Base-by-base conservation (phyloP, 2,888 invertebrate genomes). In the Clanis bilineata region DNA sequence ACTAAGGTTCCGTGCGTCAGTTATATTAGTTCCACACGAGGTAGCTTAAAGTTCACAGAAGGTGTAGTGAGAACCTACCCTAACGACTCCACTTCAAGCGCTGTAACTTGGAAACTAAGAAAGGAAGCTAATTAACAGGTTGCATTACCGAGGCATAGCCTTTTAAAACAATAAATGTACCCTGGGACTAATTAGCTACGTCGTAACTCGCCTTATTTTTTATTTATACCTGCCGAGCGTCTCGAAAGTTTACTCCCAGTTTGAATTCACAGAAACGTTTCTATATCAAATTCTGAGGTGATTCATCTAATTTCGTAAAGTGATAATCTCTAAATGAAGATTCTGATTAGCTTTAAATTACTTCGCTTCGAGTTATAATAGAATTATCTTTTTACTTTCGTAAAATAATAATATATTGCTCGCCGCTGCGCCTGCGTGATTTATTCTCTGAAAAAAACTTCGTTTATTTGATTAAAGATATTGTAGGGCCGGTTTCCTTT, bases 161-260 rank as follows among this genome's bases (percentile, higher is more conserved):
- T 67, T 66, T 71, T 70, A 65, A 66, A 75, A 76, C 76, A 77
- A 78, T 76, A 72, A 77, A 78, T 78, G 79, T 77, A 80, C 72
- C 71, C 66, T 71, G 64, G 64, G 62, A 67, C 75, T 80, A 80
- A 80, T 80, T 79, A 81, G 74, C 72, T 64, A 56, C 67, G 72
- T 75, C 74, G 77, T 73, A 70, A 76, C 65, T 68, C 66, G 60
- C 61, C 32, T 51, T 28, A 51, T 51, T 51, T 60, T 64, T 56
- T 59, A 62, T 47, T 57, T 51, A 51, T 51, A 21, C 25, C 22
- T 45, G 12, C 25, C 2, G 10, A 44, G 22, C 47, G 10, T 44
- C 44, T 21, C 22, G 28, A 32, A 51, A 51, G 32, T 51, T 28
- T 9, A 15, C 10, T 41, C 18, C 18, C n/a, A 32, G 28, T 51